Evolutionary conservation across 2,888 invertebrate species (phyloP).

Genomic region (Serrognathus titanus): DNA sequence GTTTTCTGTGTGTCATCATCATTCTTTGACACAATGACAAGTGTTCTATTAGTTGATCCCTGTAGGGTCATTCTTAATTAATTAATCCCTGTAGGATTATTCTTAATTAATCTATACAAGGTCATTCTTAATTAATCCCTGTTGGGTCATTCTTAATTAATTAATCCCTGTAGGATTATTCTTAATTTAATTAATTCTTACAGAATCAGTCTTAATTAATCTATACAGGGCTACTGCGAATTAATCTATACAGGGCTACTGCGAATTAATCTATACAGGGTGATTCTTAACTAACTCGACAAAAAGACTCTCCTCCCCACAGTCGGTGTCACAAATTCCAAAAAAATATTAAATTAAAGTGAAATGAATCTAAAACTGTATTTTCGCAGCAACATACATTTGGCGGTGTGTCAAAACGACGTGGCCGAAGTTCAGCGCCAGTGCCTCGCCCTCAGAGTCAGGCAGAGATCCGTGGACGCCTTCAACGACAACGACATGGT

Average conservation of each 20-base stretch:
- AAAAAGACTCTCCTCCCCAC: no score
- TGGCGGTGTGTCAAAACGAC: slow-evolving; percentile 9
- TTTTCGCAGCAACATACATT: slow-evolving; percentile 13
- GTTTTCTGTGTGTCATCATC: no score
- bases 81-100: neutral
- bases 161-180: no score
- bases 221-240: neutral
- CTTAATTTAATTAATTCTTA: neutral
- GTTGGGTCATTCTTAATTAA: no score
- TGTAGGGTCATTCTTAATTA: no score
- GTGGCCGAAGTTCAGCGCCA: slow-evolving; percentile 9
- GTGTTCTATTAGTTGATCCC: no score
- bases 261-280: neutral
- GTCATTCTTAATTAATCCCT: no score
- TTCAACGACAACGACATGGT: slow-evolving; percentile 13
- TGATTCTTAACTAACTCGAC: no score
- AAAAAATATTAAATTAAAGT: neutral
- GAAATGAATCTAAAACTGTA: neutral
- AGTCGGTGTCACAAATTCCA: neutral
- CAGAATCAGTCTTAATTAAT: neutral
- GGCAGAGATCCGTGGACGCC: slow-evolving; percentile 11
- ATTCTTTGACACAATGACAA: no score
- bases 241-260: neutral
- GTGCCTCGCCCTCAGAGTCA: slow-evolving; percentile 5
- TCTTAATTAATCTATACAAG: neutral